Evolutionary conservation across 2,113 vertebrate species (phyloP).

Genomic region (Glaucomys volans): DNA sequence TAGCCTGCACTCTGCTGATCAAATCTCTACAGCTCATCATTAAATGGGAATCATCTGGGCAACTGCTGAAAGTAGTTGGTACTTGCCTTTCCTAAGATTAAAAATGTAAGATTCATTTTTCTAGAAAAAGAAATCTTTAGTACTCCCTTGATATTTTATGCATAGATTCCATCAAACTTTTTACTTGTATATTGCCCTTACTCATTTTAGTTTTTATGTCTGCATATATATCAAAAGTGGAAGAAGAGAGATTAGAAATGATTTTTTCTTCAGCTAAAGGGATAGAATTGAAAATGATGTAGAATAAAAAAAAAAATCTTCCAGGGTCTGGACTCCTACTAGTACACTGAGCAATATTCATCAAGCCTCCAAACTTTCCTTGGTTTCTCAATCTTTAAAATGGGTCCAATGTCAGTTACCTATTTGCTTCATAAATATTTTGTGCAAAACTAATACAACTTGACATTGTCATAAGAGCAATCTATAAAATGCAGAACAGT

Average conservation of each 20-base stretch:
- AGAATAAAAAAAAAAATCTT: not conserved
- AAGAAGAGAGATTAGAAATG: constrained; percentile 35
- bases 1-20: constrained; percentile 72
- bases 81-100: constrained; percentile 16
- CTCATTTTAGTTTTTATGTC: constrained; percentile 54
- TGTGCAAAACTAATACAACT: not conserved
- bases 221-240: not conserved
- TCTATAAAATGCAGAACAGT: not conserved
- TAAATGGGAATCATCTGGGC: constrained; percentile 68
- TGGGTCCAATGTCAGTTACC: not conserved
- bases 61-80: constrained; percentile 43
- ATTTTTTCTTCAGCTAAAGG: not conserved
- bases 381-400: constrained; percentile 58
- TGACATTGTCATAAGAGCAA: constrained; percentile 9
- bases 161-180: constrained; percentile 57
- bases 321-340: not conserved
- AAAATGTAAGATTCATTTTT: constrained; percentile 64
- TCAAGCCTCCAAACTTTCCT: constrained; percentile 16
- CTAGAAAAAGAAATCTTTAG: constrained; percentile 60
- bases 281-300: constrained; percentile 21
- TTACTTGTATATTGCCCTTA: not conserved
- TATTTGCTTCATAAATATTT: constrained; percentile 26
- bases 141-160: not conserved
- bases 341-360: not conserved
- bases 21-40: constrained; percentile 48